Percentiles rank a stretch among this genome's conserved stretches.
Conservation (phyloP, 1,140 invertebrate species). For the Parasteatoda tepidariorum region DNA sequence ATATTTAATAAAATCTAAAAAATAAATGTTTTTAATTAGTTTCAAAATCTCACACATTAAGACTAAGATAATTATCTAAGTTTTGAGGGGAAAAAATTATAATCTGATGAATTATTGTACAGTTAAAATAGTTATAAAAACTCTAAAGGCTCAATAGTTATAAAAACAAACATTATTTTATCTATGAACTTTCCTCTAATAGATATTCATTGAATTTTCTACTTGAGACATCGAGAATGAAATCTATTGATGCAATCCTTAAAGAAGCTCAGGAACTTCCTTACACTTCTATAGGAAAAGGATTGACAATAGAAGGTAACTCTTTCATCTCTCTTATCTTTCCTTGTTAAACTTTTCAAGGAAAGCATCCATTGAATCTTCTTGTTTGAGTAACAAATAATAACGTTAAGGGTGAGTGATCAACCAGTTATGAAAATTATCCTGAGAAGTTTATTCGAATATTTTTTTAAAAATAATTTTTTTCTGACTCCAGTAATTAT, state of each 20-base stretch:
- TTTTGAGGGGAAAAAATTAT: neutral
- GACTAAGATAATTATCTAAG: neutral
- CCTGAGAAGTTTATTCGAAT: no score
- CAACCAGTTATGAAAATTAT: neutral
- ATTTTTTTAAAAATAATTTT: no score
- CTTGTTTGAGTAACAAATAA: neutral
- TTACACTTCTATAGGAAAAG: constrained; percentile 38
- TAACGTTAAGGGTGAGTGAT: neutral
- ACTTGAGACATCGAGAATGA: neutral
- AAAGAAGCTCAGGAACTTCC: constrained; percentile 27
- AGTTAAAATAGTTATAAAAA: neutral
- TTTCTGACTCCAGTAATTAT: no score
- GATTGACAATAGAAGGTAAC: constrained; percentile 43
- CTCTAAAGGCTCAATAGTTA: neutral
- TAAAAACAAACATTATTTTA: neutral
- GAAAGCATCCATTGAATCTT: constrained; percentile 3
- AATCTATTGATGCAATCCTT: constrained; percentile 11
- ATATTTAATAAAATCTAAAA: no score
- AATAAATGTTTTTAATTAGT: no score
- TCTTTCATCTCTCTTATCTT: neutral
- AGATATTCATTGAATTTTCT: no score
- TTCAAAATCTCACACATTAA: no score
- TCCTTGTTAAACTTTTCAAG: constrained; percentile 11
- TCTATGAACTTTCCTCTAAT: no score
- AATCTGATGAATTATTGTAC: neutral